These are phyloP conservation scores for Hypanus sabinus DNA, from an alignment of 2,113 vertebrate genomes.

Conservation along the genomic window DNA sequence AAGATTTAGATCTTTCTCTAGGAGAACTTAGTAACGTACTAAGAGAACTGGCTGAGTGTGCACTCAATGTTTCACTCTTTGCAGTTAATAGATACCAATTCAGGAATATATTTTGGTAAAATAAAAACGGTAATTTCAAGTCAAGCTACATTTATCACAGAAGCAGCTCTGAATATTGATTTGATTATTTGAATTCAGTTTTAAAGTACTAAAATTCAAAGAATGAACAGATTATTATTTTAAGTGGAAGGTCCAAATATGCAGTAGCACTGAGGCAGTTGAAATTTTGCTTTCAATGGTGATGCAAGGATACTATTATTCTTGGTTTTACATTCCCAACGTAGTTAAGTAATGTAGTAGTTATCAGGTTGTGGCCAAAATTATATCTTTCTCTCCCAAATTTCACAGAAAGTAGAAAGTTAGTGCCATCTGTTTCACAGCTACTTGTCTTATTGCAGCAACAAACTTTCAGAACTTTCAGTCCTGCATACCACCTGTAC, in stretches of 20 bases:
- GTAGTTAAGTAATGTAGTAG: background rate
- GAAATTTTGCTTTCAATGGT: too few species aligned
- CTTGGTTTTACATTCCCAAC: background rate
- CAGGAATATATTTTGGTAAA: background rate
- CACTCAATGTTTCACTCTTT: background rate
- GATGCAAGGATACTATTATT: too few species aligned
- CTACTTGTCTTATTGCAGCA: background rate
- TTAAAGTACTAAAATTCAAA: too few species aligned
- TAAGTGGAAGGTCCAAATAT: too few species aligned
- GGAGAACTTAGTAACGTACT: too few species aligned
- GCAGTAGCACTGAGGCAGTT: too few species aligned
- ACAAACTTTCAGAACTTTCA: background rate
- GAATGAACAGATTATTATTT: too few species aligned
- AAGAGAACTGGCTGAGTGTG: background rate
- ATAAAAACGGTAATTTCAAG: background rate
- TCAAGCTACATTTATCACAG: background rate
- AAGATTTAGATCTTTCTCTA: background rate
- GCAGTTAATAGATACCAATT: background rate
- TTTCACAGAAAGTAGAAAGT: background rate
- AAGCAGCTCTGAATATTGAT: background rate
- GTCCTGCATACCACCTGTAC: background rate
- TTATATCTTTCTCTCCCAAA: background rate
- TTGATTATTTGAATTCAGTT: background rate
- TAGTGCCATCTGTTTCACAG: background rate
- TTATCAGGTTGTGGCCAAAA: background rate